phyloP scores from a whole-genome alignment of 2,888 invertebrate species.

The Eumacrocentrus americanus region DNA sequence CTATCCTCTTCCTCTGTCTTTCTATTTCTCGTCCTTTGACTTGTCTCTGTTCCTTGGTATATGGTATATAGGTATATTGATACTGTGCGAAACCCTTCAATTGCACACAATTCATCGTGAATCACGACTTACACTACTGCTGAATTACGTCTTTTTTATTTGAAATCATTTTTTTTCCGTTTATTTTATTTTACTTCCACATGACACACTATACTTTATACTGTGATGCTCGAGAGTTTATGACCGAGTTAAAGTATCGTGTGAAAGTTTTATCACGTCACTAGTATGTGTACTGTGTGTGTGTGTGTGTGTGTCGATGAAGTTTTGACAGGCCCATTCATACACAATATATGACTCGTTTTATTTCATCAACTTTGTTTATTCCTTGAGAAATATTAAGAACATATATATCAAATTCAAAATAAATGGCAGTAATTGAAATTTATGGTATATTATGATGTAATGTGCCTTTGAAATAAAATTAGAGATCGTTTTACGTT shows the following conservation, averaged over 20 bases:
- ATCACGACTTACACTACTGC: background rate
- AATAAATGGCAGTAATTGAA: background rate
- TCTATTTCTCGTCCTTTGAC: background rate
- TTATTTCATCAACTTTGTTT: background rate
- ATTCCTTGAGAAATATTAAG: background rate
- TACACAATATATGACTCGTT: no score
- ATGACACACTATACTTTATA: background rate
- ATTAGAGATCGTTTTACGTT: background rate
- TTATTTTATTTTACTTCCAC: background rate
- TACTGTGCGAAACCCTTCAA: background rate
- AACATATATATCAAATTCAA: background rate
- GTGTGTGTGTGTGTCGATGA: background rate
- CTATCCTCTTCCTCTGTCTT: conserved; percentile 2
- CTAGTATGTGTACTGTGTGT: background rate
- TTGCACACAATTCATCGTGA: background rate
- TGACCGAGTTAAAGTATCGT: background rate
- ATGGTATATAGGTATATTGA: background rate
- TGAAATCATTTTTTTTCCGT: background rate
- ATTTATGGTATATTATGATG: no score
- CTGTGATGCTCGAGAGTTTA: background rate
- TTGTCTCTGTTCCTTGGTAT: no score
- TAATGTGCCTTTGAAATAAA: background rate
- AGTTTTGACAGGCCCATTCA: background rate
- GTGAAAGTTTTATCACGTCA: background rate
- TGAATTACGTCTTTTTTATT: background rate